Conservation (phyloP, 1,140 invertebrate species). For the Drosophila baimaii region DNA sequence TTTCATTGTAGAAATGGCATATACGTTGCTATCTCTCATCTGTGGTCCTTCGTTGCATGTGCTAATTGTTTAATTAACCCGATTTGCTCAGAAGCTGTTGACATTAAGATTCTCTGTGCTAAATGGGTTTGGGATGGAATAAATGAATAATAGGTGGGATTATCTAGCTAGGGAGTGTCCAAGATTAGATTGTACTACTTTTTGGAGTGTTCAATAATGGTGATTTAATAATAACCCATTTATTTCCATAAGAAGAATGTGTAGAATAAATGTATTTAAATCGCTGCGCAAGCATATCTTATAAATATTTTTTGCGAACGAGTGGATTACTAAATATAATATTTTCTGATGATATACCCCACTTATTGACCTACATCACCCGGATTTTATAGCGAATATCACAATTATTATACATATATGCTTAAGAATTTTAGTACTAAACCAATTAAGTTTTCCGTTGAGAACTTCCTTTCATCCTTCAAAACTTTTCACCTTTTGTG, state of each 20-base stretch:
- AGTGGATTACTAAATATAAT: no score
- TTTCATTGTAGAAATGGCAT: constrained; percentile 35
- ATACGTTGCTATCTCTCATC: constrained; percentile 28
- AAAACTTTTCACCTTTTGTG: constrained; percentile 5
- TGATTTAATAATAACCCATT: neutral
- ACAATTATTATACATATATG: no score
- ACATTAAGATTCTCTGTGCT: constrained; percentile 13
- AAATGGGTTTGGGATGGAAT: neutral
- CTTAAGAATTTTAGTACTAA: neutral
- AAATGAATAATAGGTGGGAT: constrained; percentile 7
- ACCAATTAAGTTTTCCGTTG: neutral
- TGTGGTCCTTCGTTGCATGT: constrained; percentile 23
- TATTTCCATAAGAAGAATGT: no score
- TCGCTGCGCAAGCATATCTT: no score
- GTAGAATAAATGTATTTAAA: no score
- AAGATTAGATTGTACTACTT: neutral
- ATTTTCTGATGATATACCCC: no score
- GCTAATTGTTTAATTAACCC: constrained; percentile 67
- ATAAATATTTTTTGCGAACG: no score
- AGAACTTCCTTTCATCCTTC: neutral
- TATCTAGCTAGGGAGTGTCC: neutral
- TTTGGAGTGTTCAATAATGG: neutral
- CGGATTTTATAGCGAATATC: neutral
- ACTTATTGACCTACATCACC: neutral
- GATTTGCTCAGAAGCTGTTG: constrained; percentile 37